Percentiles rank a stretch among this genome's conserved stretches.
Conservation (phyloP, 2,113 vertebrate species). For the Silurus meridionalis region DNA sequence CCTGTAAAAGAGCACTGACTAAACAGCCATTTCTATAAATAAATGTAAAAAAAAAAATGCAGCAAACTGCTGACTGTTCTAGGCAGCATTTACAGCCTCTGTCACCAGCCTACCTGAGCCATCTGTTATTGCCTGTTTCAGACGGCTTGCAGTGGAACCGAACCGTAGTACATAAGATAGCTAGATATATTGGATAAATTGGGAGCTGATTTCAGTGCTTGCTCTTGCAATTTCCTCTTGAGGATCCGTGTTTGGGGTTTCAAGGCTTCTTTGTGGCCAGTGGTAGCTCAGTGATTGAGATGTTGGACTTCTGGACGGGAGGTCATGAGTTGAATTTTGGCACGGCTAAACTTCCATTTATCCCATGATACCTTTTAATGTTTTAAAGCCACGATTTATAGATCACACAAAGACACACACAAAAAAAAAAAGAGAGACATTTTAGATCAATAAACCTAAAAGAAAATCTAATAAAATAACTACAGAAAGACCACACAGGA, state of each 20-base stretch:
- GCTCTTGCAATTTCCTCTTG: background rate
- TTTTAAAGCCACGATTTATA: too few species aligned
- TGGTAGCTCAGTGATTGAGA: too few species aligned
- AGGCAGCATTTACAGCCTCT: background rate
- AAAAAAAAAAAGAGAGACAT: too few species aligned
- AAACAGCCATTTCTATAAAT: background rate
- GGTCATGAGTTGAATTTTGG: too few species aligned
- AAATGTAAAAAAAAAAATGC: background rate
- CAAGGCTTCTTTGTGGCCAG: background rate
- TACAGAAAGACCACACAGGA: too few species aligned
- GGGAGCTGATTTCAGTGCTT: background rate
- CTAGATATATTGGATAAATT: background rate
- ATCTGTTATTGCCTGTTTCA: conserved; percentile 43
- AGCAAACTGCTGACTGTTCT: conserved; percentile 11
- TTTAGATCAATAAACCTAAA: too few species aligned
- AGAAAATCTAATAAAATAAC: too few species aligned
- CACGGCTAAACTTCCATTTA: too few species aligned
- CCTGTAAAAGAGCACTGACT: background rate
- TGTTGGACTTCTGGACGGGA: too few species aligned
- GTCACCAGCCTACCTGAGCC: conserved; percentile 39
- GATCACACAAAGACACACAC: too few species aligned
- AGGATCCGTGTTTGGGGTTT: background rate
- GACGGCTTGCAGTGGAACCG: background rate
- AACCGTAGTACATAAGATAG: background rate
- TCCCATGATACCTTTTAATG: too few species aligned